Evolutionary conservation across 2,888 invertebrate species (phyloP), one percentile per base, ranked within the genome.

Genomic region (Rhagium mordax): DNA sequence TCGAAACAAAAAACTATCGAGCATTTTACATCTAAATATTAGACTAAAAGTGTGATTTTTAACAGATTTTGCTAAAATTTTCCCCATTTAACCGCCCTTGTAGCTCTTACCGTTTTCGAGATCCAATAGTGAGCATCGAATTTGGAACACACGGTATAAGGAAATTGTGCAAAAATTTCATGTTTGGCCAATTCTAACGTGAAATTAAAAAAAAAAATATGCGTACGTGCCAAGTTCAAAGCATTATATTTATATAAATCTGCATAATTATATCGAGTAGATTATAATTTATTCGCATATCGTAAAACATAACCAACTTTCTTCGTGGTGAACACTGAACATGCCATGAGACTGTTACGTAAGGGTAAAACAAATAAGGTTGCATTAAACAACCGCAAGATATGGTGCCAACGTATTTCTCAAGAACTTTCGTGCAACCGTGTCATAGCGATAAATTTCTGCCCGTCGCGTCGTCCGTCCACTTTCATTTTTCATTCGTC

Each of bases 341-440:
- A 47, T 68, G 59, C 59, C 18, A 67, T 15, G 27, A n/a, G 16
- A 16, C 7, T 48, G 8, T 68, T 68, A 59, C 59, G 68, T 68
- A 68, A 68, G 13, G 18, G 15, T n/a, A 49, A 67, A 59, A 48
- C 47, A 51, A 64, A 24, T 64, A 64, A 51, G 27, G 49, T 49
- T 64, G 51, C 48, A 24, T 48, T 49, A 51, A 49, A 49, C 24
- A 27, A 64, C 51, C 64, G 51, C 51, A 64, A 49, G 21, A 27
- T 64, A 27, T 21, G 55, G 55, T 27, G 24, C 20, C 27, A 27
- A n/a, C 29, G 41, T 60, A 33, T 60, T 60, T 60, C 59, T 33
- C 59, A 60, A 60, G 59, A 60, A 60, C 59, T 60, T 60, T 60
- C 59, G 20, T 60, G 15, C 24, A n/a, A n/a, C 27, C 41, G n/a